Evolutionary conservation across 2,113 vertebrate species (phyloP).

Genomic region (Urocolius indicus): DNA sequence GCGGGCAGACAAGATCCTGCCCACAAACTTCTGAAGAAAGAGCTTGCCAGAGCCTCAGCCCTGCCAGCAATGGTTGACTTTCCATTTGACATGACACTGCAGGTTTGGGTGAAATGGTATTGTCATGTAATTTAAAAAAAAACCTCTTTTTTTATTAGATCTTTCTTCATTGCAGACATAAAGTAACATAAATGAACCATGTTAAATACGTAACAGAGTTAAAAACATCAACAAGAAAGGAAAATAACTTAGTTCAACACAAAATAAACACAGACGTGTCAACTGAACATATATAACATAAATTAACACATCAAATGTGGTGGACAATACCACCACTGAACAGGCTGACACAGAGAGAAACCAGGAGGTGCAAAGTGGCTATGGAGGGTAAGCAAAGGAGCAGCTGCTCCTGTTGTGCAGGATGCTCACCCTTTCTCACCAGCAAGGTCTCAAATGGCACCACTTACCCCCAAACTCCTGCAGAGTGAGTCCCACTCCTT

Average conservation of each 20-base stretch:
- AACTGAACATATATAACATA: not conserved
- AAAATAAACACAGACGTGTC: conserved; percentile 27
- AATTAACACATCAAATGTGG: conserved; percentile 15
- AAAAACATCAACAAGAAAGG: conserved; percentile 26
- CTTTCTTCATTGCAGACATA: conserved; percentile 47
- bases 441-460: not conserved
- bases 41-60: not conserved
- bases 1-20: not conserved
- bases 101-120: conserved; percentile 40
- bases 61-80: not conserved
- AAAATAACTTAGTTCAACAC: conserved; percentile 52
- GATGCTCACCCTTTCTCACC: not conserved
- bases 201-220: conserved; percentile 19
- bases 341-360: not conserved
- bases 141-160: conserved; percentile 57
- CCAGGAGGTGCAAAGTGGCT: not conserved
- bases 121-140: conserved; percentile 55
- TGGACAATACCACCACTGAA: not conserved
- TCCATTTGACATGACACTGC: not conserved
- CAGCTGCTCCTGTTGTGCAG: not conserved
- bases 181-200: conserved; percentile 31
- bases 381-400: not conserved
- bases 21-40: not conserved
- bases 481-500: not conserved
- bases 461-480: not conserved